These are phyloP conservation scores for Gadus macrocephalus DNA, from an alignment of 2,113 vertebrate genomes.

Conservation along the genomic window DNA sequence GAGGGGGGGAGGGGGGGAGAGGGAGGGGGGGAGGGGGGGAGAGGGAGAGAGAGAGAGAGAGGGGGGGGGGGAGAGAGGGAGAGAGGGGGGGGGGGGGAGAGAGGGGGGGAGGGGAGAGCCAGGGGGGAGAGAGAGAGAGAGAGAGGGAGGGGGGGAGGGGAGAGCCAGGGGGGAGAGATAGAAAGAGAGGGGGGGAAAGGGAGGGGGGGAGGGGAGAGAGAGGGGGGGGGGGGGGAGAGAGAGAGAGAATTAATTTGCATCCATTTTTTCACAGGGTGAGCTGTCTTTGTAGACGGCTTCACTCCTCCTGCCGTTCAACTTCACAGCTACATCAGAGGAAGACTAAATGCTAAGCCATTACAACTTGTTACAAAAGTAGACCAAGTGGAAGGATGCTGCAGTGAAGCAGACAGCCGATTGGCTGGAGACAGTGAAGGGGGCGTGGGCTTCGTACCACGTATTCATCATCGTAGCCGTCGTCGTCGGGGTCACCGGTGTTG, in stretches of 20 bases:
- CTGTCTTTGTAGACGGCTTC: no score
- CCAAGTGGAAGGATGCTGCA: background rate
- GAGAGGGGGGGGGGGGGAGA: no score
- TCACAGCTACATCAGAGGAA: background rate
- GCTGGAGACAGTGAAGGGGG: no score
- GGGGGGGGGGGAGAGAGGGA: background rate
- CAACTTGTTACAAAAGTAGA: background rate
- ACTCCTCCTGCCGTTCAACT: no score
- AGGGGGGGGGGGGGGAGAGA: background rate
- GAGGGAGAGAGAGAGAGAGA: background rate
- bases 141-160: no score
- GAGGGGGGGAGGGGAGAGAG: background rate
- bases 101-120: no score
- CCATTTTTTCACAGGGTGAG: no score
- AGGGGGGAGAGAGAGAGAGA: no score
- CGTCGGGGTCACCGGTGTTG: conserved; percentile 88
- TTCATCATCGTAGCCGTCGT: conserved; percentile 94
- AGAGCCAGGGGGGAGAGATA: no score
- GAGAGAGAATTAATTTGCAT: no score
- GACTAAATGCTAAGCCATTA: background rate
- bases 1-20: background rate
- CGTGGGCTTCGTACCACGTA: conserved; percentile 82
- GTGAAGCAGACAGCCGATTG: background rate
- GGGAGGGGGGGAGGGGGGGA: background rate
- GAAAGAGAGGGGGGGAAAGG: background rate